Conservation (phyloP, 2,113 vertebrate species). For the Erinaceus europaeus region DNA sequence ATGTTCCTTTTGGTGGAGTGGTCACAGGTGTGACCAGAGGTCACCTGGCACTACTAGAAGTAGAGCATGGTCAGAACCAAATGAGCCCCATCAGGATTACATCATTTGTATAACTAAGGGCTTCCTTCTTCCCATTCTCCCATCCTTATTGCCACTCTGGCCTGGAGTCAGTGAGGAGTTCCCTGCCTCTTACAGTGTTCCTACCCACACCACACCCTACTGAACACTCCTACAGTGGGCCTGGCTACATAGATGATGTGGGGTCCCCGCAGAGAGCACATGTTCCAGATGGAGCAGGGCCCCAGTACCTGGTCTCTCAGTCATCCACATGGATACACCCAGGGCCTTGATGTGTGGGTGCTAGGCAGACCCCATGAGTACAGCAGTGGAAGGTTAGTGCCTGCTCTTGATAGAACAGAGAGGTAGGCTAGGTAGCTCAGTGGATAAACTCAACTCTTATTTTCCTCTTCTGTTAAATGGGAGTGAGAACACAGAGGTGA, state of each 20-base stretch:
- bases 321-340: not conserved
- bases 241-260: not conserved
- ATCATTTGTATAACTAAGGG: conserved; percentile 82
- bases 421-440: too few species aligned
- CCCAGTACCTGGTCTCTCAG: too few species aligned
- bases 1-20: too few species aligned
- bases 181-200: conserved; percentile 32
- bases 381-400: not conserved
- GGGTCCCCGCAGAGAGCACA: rapidly evolving
- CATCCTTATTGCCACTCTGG: conserved; percentile 73
- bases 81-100: conserved; percentile 79
- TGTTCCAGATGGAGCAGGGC: not conserved
- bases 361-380: not conserved
- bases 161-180: conserved; percentile 73
- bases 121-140: conserved; percentile 76
- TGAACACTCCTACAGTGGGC: not conserved
- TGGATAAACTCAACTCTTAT: not conserved
- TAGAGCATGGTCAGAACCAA: too few species aligned
- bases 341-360: not conserved
- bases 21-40: too few species aligned
- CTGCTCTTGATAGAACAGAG: not conserved
- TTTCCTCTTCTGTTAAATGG: not conserved
- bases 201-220: not conserved
- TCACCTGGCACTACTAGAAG: too few species aligned
- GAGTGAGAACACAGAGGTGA: not conserved